Percentiles rank a stretch among this genome's conserved stretches.
These are phyloP conservation scores for Tetrao urogallus DNA, from an alignment of 2,113 vertebrate species.

Conservation along the genomic window DNA sequence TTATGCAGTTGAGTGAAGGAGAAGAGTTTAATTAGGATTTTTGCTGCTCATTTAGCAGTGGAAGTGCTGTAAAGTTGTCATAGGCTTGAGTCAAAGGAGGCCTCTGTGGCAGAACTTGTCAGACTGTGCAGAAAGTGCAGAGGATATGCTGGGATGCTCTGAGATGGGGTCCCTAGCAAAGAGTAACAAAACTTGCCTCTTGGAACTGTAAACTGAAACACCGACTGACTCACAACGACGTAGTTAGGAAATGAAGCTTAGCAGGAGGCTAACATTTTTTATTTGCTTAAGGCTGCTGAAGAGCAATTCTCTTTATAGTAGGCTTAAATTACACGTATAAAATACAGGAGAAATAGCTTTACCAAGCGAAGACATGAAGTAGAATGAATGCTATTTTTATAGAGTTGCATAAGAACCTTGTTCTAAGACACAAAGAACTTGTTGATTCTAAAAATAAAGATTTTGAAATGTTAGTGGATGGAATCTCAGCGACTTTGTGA, in stretches of 20 bases:
- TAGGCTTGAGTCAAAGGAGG: neutral
- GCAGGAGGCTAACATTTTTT: neutral
- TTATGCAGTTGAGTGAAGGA: conserved; percentile 15
- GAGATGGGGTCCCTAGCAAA: neutral
- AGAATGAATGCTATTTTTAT: neutral
- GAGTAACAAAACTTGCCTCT: conserved; percentile 41
- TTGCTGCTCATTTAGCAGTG: neutral
- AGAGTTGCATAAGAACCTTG: neutral
- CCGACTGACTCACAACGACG: conserved; percentile 28
- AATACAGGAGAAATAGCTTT: neutral
- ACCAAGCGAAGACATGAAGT: neutral
- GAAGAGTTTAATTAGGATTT: conserved; percentile 54
- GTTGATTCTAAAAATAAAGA: neutral
- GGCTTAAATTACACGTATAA: neutral
- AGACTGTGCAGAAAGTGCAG: neutral
- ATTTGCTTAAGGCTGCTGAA: conserved; percentile 4
- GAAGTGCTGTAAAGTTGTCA: neutral
- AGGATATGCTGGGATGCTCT: neutral
- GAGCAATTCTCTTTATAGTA: neutral
- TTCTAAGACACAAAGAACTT: neutral
- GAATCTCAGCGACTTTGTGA: neutral
- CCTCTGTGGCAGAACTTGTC: neutral
- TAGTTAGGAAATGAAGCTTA: conserved; percentile 40
- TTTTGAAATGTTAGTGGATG: neutral
- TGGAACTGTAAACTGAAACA: conserved; percentile 20